Evolutionary conservation across 2,797 vertebrate species (phyloP).

Genomic region (Enteromius mattozi): DNA sequence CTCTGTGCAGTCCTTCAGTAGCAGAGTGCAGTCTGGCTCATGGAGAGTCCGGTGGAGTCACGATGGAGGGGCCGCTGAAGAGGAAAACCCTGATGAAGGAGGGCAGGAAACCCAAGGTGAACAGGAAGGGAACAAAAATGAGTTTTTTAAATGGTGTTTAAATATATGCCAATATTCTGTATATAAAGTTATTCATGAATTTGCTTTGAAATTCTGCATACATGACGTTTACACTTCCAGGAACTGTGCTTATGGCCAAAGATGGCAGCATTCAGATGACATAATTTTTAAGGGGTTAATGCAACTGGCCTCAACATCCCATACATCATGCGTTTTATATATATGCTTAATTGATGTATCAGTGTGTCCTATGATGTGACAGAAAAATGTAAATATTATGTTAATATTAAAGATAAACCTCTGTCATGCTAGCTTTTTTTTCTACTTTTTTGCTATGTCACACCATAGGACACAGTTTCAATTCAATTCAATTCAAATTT

Average conservation of each 20-base stretch:
- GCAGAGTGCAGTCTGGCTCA: conserved; percentile 79
- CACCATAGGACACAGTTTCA: no score
- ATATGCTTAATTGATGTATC: no score
- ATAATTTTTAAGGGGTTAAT: not conserved
- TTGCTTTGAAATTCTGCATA: not conserved
- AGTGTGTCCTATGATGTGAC: no score
- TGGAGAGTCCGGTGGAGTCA: conserved; percentile 76
- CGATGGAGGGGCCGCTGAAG: conserved; percentile 88
- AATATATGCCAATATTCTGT: not conserved
- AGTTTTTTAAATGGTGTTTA: not conserved
- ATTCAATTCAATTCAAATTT: no score
- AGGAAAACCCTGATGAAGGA: conserved; percentile 93
- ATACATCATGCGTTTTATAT: not conserved
- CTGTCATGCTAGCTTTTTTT: no score
- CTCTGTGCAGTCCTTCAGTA: conserved; percentile 75
- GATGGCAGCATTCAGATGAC: not conserved
- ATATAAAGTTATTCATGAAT: not conserved
- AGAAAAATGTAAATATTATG: no score
- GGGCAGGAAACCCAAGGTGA: conserved; percentile 90
- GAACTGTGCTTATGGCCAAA: not conserved
- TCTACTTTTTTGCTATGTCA: no score
- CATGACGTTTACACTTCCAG: not conserved
- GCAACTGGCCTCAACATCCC: not conserved
- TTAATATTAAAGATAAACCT: no score
- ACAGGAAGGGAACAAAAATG: conserved; percentile 13